A percentile compares a stretch with the other conserved stretches of the same genome.
Evolutionary conservation across 2,797 vertebrate genomes (phyloP).

Genomic region (Caiman crocodilus): DNA sequence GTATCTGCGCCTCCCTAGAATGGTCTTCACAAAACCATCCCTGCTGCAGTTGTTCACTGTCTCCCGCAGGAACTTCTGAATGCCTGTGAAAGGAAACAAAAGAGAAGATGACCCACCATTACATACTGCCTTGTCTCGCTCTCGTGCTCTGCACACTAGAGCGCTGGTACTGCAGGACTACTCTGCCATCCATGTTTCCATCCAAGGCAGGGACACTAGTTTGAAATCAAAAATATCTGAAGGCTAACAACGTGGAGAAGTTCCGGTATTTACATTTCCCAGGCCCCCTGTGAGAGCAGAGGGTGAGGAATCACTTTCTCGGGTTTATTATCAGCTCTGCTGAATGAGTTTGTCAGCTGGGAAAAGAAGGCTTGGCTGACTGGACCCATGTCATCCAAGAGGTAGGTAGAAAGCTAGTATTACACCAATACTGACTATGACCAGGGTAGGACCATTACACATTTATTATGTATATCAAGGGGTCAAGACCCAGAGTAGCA

Average conservation of each 20-base stretch:
- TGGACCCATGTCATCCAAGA: constrained; percentile 8
- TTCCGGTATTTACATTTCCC: neutral
- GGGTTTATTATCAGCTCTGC: neutral
- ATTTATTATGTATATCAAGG: neutral
- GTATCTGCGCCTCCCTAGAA: constrained; percentile 93
- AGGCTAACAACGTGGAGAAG: neutral
- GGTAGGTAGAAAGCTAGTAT: neutral
- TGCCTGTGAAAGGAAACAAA: constrained; percentile 82
- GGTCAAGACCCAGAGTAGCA: constrained; percentile 22
- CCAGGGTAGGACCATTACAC: neutral
- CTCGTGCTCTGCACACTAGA: neutral
- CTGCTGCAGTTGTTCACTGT: constrained; percentile 91
- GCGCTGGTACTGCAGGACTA: neutral
- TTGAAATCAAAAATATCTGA: constrained; percentile 6
- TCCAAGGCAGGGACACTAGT: neutral
- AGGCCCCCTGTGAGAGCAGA: neutral
- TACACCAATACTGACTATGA: neutral
- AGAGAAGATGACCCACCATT: neutral
- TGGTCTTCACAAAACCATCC: constrained; percentile 93
- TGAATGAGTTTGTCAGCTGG: neutral
- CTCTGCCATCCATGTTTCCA: neutral
- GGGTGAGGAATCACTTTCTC: neutral
- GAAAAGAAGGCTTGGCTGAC: neutral
- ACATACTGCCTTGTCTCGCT: too few relatives aligned
- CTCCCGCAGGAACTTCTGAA: constrained; percentile 91